A percentile compares a stretch with the other conserved stretches of the same genome.
phyloP scores from a whole-genome alignment of 2,797 vertebrate species.

The Pyrocephalus nanus region DNA sequence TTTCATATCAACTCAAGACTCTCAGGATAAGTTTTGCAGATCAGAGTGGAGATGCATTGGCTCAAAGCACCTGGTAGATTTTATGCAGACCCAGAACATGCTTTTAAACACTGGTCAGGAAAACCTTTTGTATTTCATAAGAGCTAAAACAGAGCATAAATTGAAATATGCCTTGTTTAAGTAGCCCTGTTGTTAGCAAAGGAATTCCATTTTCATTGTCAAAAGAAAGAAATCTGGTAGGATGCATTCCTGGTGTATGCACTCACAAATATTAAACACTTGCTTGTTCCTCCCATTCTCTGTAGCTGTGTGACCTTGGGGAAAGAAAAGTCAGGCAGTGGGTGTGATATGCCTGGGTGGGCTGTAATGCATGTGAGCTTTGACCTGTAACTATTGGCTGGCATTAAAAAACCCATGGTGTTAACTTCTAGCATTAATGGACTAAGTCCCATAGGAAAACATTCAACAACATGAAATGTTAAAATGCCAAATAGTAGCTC shows the following conservation, averaged over 20 bases:
- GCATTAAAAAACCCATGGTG: background rate
- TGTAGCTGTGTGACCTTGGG: background rate
- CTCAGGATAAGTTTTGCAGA: background rate
- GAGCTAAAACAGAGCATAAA: background rate
- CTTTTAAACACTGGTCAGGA: background rate
- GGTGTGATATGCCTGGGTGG: slow-evolving; percentile 32
- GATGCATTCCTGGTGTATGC: slow-evolving; percentile 20
- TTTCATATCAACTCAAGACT: background rate
- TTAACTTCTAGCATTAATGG: slow-evolving; percentile 27
- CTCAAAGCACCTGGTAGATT: background rate
- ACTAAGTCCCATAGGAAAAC: background rate
- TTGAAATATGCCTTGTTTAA: background rate
- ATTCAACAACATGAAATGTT: background rate
- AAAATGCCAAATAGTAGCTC: background rate
- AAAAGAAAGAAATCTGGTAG: slow-evolving; percentile 28
- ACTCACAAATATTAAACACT: slow-evolving; percentile 7
- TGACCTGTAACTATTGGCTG: slow-evolving; percentile 51
- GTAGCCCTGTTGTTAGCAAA: background rate
- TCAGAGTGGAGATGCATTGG: slow-evolving; percentile 35
- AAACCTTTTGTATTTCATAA: background rate
- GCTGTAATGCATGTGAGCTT: slow-evolving; percentile 43
- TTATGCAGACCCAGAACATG: background rate
- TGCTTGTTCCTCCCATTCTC: slow-evolving; percentile 13
- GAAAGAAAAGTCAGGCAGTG: background rate
- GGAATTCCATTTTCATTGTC: slow-evolving; percentile 20